Conservation (phyloP, 2,888 invertebrate species). For the Sturmia bella region DNA sequence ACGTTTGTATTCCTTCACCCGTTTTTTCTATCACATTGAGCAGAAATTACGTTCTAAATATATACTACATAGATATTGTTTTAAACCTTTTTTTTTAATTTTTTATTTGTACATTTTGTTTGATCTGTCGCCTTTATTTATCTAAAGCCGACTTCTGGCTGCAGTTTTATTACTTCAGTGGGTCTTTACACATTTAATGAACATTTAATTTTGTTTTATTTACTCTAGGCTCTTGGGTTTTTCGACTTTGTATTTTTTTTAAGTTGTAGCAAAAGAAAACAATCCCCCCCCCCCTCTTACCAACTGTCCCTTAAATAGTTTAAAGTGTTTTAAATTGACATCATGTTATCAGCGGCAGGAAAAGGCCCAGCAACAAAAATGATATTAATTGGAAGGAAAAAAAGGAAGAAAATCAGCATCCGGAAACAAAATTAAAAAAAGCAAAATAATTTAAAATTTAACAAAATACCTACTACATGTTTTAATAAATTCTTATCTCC, state of each 20-base stretch:
- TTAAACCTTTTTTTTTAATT: too few species aligned
- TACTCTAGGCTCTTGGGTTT: conserved; percentile 1
- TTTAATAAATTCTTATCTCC: conserved; percentile 9
- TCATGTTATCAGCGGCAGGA: conserved; percentile 32
- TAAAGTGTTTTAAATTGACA: conserved; percentile 18
- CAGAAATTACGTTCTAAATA: too few species aligned
- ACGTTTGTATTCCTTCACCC: too few species aligned
- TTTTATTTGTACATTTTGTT: too few species aligned
- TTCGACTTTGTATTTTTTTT: conserved; percentile 25
- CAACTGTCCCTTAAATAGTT: conserved; percentile 4
- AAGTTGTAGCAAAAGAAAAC: conserved; percentile 23
- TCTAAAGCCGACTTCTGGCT: conserved; percentile 17
- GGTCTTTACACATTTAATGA: not conserved
- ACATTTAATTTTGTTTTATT: not conserved
- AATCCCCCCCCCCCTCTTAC: not conserved
- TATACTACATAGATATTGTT: too few species aligned
- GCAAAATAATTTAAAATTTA: conserved; percentile 9
- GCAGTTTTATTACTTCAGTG: conserved; percentile 12
- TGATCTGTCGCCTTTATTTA: not conserved
- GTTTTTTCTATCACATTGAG: too few species aligned
- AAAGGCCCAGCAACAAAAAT: too few species aligned
- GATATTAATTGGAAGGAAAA: not conserved
- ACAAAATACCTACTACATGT: not conserved
- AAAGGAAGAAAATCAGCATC: conserved; percentile 31
- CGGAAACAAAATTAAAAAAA: conserved; percentile 23